phyloP scores from a whole-genome alignment of 2,113 vertebrate genomes.

The Odontophorus gujanensis region DNA sequence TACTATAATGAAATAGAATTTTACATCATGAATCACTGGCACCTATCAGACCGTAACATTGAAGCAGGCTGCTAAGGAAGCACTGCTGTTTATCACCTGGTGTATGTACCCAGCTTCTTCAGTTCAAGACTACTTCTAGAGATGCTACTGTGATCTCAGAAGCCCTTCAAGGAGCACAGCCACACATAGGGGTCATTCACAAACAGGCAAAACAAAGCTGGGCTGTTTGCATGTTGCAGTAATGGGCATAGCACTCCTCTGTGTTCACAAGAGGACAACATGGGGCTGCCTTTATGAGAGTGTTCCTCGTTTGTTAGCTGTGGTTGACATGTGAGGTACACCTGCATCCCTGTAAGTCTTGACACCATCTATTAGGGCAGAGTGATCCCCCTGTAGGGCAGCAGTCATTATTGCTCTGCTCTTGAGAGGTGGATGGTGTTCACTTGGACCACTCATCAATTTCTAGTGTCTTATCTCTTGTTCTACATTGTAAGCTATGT shows the following conservation, averaged over 20 bases:
- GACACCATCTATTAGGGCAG: background rate
- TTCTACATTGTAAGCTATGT: background rate
- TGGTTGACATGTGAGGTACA: background rate
- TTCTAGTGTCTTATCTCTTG: background rate
- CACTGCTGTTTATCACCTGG: background rate
- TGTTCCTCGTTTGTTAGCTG: background rate
- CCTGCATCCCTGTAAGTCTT: background rate
- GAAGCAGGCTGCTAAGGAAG: background rate
- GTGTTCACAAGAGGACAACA: background rate
- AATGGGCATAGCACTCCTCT: background rate
- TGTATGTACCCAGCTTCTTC: background rate
- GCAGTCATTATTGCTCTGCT: background rate
- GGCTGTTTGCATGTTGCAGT: background rate
- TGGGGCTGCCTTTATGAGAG: background rate
- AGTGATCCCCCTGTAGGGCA: background rate
- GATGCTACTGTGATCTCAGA: background rate
- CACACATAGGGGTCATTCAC: accelerated
- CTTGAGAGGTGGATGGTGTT: background rate
- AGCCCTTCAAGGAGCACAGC: background rate
- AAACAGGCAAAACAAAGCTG: background rate
- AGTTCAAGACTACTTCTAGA: background rate
- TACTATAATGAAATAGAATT: background rate
- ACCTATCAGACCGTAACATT: background rate
- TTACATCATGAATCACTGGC: background rate
- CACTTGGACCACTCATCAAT: background rate